Percentiles rank a stretch among this genome's conserved stretches.
Evolutionary conservation across 2,113 vertebrate species (phyloP).

Genomic region (Gasterosteus aculeatus): DNA sequence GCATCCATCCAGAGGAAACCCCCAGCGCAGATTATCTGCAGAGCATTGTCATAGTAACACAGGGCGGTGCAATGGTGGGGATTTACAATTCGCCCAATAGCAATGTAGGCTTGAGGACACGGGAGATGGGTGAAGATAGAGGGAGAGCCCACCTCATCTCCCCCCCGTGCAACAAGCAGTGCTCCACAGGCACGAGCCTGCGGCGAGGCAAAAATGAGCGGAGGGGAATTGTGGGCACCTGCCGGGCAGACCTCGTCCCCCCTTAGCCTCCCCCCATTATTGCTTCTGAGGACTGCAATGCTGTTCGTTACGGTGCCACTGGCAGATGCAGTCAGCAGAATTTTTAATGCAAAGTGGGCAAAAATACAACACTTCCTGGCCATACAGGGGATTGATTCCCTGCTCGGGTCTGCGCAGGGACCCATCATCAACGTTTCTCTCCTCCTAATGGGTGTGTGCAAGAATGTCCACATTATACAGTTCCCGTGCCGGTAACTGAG

Average conservation of each 20-base stretch:
- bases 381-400: slow-evolving; percentile 72
- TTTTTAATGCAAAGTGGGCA: slow-evolving; percentile 71
- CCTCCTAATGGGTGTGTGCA: slow-evolving; percentile 54
- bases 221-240: slow-evolving; percentile 44
- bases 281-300: slow-evolving; percentile 50
- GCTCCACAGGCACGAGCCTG: slow-evolving; percentile 31
- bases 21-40: slow-evolving; percentile 62
- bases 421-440: slow-evolving; percentile 71
- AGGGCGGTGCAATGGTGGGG: slow-evolving; percentile 59
- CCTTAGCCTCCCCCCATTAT: slow-evolving; percentile 19
- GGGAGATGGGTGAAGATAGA: slow-evolving; percentile 13
- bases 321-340: slow-evolving; percentile 73
- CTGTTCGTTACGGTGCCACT: slow-evolving; percentile 59
- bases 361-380: slow-evolving; percentile 65
- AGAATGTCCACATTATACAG: slow-evolving; percentile 41
- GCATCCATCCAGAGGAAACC: slow-evolving; percentile 55
- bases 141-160: slow-evolving; percentile 31
- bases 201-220: slow-evolving; percentile 12
- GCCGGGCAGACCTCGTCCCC: background rate
- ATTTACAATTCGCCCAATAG: slow-evolving; percentile 53
- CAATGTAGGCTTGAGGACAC: slow-evolving; percentile 43
- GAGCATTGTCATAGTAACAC: slow-evolving; percentile 82
- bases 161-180: slow-evolving; percentile 46
- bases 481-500: slow-evolving; percentile 44
- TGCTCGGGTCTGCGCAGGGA: slow-evolving; percentile 51